Evolutionary conservation across 2,888 invertebrate species (phyloP).

Genomic region (Limnephilus auricula): DNA sequence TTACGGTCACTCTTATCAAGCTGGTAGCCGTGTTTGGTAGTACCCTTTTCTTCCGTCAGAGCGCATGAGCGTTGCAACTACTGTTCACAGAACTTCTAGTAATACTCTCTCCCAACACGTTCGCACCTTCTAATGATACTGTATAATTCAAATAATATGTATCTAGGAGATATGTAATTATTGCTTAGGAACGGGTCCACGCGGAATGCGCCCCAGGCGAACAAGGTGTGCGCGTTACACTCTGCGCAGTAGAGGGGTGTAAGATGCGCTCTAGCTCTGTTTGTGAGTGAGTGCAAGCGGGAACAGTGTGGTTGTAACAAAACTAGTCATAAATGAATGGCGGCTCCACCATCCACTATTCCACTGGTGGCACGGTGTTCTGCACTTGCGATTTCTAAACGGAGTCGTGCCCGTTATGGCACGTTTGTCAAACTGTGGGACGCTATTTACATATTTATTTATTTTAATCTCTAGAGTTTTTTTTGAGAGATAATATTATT

Average conservation of each 20-base stretch:
- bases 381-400: conserved; percentile 47
- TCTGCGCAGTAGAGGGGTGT: neutral
- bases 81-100: too few relatives aligned
- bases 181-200: neutral
- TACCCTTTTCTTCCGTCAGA: too few relatives aligned
- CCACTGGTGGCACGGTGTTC: neutral
- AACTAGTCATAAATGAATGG: neutral
- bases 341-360: neutral
- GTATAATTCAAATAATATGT: neutral
- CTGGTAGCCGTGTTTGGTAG: too few relatives aligned
- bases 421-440: neutral
- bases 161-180: neutral
- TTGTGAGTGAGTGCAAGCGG: neutral
- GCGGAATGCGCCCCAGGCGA: neutral
- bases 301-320: neutral
- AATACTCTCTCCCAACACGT: neutral
- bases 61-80: too few relatives aligned
- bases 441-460: neutral
- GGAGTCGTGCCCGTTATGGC: neutral
- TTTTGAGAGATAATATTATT: neutral
- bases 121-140: neutral
- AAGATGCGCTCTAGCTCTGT: too few relatives aligned
- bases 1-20: too few relatives aligned
- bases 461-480: neutral
- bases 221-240: neutral